Conservation (phyloP, 2,888 invertebrate genomes). For the Eupeodes latifasciatus region DNA sequence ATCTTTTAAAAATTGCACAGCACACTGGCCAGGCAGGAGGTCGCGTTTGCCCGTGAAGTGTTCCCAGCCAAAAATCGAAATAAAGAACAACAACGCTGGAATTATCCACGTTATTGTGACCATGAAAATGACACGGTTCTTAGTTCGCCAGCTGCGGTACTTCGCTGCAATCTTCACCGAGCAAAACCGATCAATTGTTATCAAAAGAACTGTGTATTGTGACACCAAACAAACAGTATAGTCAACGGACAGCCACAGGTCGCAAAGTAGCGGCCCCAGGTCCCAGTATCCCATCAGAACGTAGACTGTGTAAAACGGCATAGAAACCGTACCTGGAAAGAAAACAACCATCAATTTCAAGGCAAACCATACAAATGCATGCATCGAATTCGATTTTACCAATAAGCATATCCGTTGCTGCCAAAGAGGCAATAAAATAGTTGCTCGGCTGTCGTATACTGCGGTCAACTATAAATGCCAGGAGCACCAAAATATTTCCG, state of each 20-base stretch:
- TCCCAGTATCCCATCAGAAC: slow-evolving; percentile 98
- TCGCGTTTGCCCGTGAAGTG: slow-evolving; percentile 97
- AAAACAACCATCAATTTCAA: not conserved
- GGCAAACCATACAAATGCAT: not conserved
- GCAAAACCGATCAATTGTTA: slow-evolving; percentile 99
- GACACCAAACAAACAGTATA: slow-evolving; percentile 99
- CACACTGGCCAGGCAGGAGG: slow-evolving; percentile 94
- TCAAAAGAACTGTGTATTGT: slow-evolving; percentile 99
- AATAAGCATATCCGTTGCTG: slow-evolving; percentile 98
- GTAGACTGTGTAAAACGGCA: slow-evolving; percentile 99
- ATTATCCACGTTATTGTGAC: slow-evolving; percentile 98
- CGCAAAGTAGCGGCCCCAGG: slow-evolving; percentile 97
- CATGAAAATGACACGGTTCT: slow-evolving; percentile 96
- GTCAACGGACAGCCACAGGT: slow-evolving; percentile 99
- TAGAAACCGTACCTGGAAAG: slow-evolving; percentile 94
- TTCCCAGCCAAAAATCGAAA: slow-evolving; percentile 99
- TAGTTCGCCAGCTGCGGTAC: slow-evolving; percentile 98
- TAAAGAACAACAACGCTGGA: slow-evolving; percentile 97
- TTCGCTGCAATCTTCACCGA: slow-evolving; percentile 99
- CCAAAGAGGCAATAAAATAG: slow-evolving; percentile 99
- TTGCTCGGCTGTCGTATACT: slow-evolving; percentile 98
- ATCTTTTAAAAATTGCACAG: slow-evolving; percentile 98
- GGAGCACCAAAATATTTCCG: slow-evolving; percentile 97
- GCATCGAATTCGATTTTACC: slow-evolving; percentile 84
- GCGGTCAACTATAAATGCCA: slow-evolving; percentile 97